Evolutionary conservation across 2,797 vertebrate genomes (phyloP).

Genomic region (Bucorvus abyssinicus): DNA sequence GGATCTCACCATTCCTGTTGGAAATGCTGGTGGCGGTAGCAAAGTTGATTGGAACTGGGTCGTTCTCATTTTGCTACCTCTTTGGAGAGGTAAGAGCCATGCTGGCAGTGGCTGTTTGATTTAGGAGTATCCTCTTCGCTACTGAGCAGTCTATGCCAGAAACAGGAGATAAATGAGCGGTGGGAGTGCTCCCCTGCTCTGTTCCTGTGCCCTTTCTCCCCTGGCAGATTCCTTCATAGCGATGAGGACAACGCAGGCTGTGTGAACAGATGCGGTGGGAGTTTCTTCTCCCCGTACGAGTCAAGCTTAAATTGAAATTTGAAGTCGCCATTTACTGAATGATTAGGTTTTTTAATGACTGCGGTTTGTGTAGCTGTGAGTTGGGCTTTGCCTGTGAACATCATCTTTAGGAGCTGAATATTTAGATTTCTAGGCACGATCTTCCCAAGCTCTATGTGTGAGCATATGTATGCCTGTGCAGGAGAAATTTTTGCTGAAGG

Average conservation of each 20-base stretch:
- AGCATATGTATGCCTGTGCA: rapidly evolving
- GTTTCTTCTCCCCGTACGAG: conserved; percentile 49
- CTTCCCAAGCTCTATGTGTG: neutral
- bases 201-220: neutral
- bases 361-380: neutral
- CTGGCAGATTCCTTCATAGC: neutral
- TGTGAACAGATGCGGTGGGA: conserved; percentile 20
- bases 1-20: neutral
- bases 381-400: neutral
- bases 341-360: conserved; percentile 7
- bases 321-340: neutral
- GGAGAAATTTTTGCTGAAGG: neutral
- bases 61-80: conserved; percentile 37
- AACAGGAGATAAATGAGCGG: conserved; percentile 38
- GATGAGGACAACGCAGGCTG: neutral
- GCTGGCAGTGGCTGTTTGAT: conserved; percentile 29
- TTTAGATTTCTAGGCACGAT: neutral
- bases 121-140: conserved; percentile 42
- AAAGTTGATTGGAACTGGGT: conserved; percentile 30
- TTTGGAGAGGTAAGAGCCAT: neutral
- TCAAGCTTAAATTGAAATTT: conserved; percentile 41
- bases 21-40: neutral
- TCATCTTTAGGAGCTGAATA: neutral
- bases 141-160: neutral
- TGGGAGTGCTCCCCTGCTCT: conserved; percentile 13